Evolutionary conservation across 2,888 invertebrate species (phyloP), one percentile per base, ranked within the genome.

Genomic region (Cerceris rybyensis): DNA sequence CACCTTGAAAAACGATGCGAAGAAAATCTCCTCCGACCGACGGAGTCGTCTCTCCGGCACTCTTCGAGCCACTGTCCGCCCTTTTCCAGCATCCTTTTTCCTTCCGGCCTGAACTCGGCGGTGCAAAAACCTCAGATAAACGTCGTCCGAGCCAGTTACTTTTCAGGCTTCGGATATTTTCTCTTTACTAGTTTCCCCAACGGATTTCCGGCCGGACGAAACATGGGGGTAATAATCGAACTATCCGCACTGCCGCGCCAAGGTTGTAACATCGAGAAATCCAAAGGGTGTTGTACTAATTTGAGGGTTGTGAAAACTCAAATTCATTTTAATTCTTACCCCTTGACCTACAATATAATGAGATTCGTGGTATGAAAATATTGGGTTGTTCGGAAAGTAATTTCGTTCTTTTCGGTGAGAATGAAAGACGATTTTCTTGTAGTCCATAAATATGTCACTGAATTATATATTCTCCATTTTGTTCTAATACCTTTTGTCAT

Each of bases 81-180:
- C 69, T 49, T 43, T 70, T 58, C 42, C 59, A 58, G 46, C 61
- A 39, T 54, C 57, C 43, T 42, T 70, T 70, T 46, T 43, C 41
- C 50, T 46, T 16, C 49, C 17, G 70, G 63, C 70, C 28, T 14
- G 16, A 41, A 52, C 17, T 14, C 54, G 52, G 28, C 52, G 71
- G n/a, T 13, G 49, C 52, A 70, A 80, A 61, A 54, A 50, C 70
- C 61, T 39, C 58, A 58, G 65, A 78, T 74, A 75, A 75, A 80
- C 59, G 70, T 61, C 49, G 50, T 16, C 39, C 67, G 41, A 61
- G 70, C 75, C 60, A 67, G 63, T 73, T 68, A 63, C 68, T 43
- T 65, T 14, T 42, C 52, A 17, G 8, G 52, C 65, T 54, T 43
- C 43, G 55, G 65, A 54, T 64, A 65, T 65, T 65, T 55, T 54